phyloP scores from a whole-genome alignment of 2,797 vertebrate genomes.

The Selene dorsalis region DNA sequence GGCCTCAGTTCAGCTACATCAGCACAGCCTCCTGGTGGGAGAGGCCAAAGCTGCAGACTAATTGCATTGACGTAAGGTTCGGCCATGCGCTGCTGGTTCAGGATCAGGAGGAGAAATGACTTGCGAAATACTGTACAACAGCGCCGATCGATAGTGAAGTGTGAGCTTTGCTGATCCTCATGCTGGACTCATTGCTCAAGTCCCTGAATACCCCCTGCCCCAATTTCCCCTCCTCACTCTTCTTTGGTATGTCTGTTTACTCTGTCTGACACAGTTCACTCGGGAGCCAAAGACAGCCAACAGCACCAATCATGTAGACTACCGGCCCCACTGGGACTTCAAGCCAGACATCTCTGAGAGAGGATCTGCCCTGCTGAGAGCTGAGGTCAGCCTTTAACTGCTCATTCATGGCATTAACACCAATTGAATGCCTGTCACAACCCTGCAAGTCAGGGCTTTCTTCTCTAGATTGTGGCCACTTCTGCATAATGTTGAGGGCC shows the following conservation, averaged over 20 bases:
- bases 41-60: conserved; percentile 65
- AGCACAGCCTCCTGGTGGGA: conserved; percentile 71
- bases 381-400: conserved; percentile 81
- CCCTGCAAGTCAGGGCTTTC: conserved; percentile 72
- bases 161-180: conserved; percentile 78
- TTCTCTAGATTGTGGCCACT: conserved; percentile 56
- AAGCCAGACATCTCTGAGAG: conserved; percentile 75
- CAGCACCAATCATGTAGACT: conserved; percentile 79
- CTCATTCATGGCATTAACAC: conserved; percentile 67
- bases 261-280: conserved; percentile 77
- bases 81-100: conserved; percentile 63
- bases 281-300: conserved; percentile 69
- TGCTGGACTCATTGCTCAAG: conserved; percentile 56
- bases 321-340: conserved; percentile 75
- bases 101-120: conserved; percentile 71
- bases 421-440: conserved; percentile 72
- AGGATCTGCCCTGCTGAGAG: conserved; percentile 74
- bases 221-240: not conserved
- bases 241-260: conserved; percentile 63
- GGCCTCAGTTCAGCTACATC: conserved; percentile 69
- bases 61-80: conserved; percentile 71
- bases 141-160: conserved; percentile 71
- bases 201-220: conserved; percentile 5
- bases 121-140: conserved; percentile 72
- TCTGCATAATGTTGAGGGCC: conserved; percentile 68